phyloP scores from a whole-genome alignment of 2,888 invertebrate species.

The Leuctra nigra region DNA sequence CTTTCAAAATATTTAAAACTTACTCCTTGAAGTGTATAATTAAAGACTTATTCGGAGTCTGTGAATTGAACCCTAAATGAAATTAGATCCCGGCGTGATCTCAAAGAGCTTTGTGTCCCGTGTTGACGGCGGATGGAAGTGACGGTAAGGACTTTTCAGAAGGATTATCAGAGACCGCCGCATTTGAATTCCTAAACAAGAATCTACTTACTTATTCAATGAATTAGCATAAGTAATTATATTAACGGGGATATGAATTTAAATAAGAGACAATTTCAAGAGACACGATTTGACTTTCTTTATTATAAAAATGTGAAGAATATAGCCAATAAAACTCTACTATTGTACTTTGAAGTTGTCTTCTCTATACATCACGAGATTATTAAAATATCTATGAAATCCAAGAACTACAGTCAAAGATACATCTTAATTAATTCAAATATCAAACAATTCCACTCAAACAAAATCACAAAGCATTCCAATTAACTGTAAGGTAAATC shows the following conservation, averaged over 20 bases:
- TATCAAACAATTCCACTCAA: too few relatives aligned
- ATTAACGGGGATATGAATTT: slow-evolving; percentile 15
- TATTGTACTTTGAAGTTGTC: too few relatives aligned
- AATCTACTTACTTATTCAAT: neutral
- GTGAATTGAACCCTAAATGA: slow-evolving; percentile 15
- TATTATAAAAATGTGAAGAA: too few relatives aligned
- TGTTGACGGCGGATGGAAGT: slow-evolving; percentile 4
- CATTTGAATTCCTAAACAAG: slow-evolving; percentile 15
- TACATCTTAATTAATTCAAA: too few relatives aligned
- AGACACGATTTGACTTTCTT: too few relatives aligned
- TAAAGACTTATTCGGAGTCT: neutral
- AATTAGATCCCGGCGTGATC: slow-evolving; percentile 13
- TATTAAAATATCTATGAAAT: too few relatives aligned
- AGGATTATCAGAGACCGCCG: neutral
- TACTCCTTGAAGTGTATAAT: slow-evolving; percentile 10
- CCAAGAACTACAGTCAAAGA: too few relatives aligned
- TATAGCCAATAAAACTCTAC: too few relatives aligned
- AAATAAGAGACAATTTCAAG: too few relatives aligned
- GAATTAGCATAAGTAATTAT: slow-evolving; percentile 11
- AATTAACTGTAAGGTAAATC: too few relatives aligned
- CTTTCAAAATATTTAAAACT: slow-evolving; percentile 15
- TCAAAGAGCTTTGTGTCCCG: slow-evolving; percentile 4
- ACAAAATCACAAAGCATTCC: too few relatives aligned
- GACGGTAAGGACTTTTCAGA: slow-evolving; percentile 6
- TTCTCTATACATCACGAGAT: too few relatives aligned